Evolutionary conservation across 2,888 invertebrate species (phyloP), one percentile per base, ranked within the genome.

Genomic region (Pheosia gnoma): DNA sequence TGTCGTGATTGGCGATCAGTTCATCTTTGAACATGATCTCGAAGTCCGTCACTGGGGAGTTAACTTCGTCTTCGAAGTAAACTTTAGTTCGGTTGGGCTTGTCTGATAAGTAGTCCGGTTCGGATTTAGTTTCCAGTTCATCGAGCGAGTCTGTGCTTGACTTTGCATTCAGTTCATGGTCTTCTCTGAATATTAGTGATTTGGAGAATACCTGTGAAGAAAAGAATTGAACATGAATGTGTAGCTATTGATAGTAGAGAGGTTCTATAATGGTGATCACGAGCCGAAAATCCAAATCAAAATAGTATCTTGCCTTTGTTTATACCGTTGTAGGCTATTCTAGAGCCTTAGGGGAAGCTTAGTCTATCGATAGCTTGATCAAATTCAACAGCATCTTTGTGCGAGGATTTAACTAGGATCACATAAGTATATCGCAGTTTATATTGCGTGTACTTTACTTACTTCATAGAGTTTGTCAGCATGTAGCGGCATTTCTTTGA

Each of bases 1-100:
- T 94, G 52, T 90, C 88, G 60, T 90, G 82, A 51, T 83, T 85
- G 1, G 86, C 80, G 3, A 88, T 65, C 0, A 94, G 82, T 79
- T 94, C 94, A 66, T 94, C 94, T 82, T 94, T 93, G 78, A 94
- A 94, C 94, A 94, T 94, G 1, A 94, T 94, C 81, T 94, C 94
- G 59, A 94, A 94, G 78, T 94, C 94, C 3, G 94, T 93, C 3
- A 94, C 90, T 0, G 92, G 93, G 0, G 92, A 91, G 59, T 94
- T 88, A 0, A 93, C 88, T 80, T 94, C 93, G 47, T 94, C 94
- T 79, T 93, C 93, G 67, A 94, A 94, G 70, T 94, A 92, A 0
- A 94, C 94, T 72, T 93, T 93, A 36, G 92, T 92, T 66, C 94
- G 80, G 62, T 91, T 93, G 0, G 93, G 92, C 71, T 84, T 88